Evolutionary conservation across 1,140 invertebrate species (phyloP).

Genomic region (Babylonia areolata): DNA sequence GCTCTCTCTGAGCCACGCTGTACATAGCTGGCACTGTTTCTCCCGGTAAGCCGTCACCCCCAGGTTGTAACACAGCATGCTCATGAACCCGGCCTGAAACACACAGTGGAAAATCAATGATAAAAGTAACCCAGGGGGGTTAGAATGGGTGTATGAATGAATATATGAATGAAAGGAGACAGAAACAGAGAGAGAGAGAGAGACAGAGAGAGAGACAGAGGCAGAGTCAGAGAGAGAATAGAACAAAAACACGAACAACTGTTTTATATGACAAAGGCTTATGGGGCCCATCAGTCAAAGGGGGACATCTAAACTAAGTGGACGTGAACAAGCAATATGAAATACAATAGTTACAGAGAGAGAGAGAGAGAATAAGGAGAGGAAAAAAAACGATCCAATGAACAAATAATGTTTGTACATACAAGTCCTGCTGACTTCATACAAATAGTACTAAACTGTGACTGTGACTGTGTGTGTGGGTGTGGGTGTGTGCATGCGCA

Average conservation of each 20-base stretch:
- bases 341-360: not conserved
- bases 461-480: too few species aligned
- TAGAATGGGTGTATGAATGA: not conserved
- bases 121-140: not conserved
- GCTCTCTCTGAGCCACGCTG: conserved; percentile 65
- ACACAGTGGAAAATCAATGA: not conserved
- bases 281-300: too few species aligned
- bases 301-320: too few species aligned
- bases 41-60: conserved; percentile 65
- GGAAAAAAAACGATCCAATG: too few species aligned
- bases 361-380: not conserved
- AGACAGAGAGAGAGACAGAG: not conserved
- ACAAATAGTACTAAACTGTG: too few species aligned
- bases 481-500: too few species aligned
- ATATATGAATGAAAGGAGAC: not conserved
- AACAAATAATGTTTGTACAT: too few species aligned
- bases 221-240: not conserved
- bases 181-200: not conserved
- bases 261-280: too few species aligned
- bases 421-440: too few species aligned
- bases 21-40: conserved; percentile 52
- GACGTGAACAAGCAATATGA: not conserved
- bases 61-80: conserved; percentile 69
- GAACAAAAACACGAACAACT: not conserved
- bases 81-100: conserved; percentile 52